phyloP scores from a whole-genome alignment of 2,113 vertebrate species.

The Scalopus aquaticus region DNA sequence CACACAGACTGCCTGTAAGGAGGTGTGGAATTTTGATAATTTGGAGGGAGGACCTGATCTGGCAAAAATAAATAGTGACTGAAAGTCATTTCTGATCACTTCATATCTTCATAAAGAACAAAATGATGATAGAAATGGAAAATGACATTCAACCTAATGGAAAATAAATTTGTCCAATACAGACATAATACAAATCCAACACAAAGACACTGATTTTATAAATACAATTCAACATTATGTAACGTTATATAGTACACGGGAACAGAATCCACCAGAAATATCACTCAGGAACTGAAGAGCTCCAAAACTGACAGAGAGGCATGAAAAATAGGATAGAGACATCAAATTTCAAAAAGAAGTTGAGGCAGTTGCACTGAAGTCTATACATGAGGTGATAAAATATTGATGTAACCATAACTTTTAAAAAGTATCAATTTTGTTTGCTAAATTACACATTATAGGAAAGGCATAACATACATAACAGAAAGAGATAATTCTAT shows the following conservation, averaged over 20 bases:
- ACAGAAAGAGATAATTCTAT: neutral
- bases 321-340: neutral
- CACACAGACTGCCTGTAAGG: neutral
- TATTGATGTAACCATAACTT: neutral
- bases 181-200: neutral
- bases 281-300: neutral
- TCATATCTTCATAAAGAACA: constrained; percentile 1
- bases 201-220: neutral
- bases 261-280: neutral
- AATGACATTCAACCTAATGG: neutral
- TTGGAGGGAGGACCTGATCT: neutral
- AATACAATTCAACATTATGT: neutral
- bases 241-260: neutral
- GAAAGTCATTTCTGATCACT: neutral
- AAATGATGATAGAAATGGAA: neutral
- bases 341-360: neutral
- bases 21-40: neutral
- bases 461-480: neutral
- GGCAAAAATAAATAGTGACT: neutral
- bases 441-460: neutral
- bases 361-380: neutral
- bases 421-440: neutral
- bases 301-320: neutral
- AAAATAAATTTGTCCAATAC: neutral
- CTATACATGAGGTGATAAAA: neutral